These are phyloP conservation scores for Caenorhabditis sp. DNA, from an alignment of 2,888 invertebrate species.

Conservation along the genomic window DNA sequence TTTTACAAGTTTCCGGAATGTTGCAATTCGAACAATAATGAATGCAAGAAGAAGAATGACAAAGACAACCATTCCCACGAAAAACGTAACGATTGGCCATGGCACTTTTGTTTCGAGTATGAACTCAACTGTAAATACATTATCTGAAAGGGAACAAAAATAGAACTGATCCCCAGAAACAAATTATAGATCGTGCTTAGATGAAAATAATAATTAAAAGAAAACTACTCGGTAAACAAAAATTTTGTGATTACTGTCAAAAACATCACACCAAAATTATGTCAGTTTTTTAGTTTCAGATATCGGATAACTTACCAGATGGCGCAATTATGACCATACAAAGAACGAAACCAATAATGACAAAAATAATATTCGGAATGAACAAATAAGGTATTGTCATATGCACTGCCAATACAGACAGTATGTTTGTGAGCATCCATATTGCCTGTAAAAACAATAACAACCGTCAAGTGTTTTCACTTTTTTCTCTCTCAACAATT, in stretches of 20 bases:
- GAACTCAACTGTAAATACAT: neutral
- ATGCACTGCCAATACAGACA: neutral
- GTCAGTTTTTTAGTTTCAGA: too few relatives aligned
- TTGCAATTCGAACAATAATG: neutral
- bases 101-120: neutral
- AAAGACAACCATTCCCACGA: neutral
- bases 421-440: neutral
- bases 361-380: constrained; percentile 2
- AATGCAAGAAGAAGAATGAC: neutral
- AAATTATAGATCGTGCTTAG: neutral
- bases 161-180: too few relatives aligned
- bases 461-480: too few relatives aligned
- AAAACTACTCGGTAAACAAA: neutral
- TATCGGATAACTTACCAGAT: neutral
- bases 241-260: neutral
- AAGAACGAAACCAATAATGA: neutral
- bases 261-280: too few relatives aligned
- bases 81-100: neutral
- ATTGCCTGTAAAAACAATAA: neutral
- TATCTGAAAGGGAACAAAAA: too few relatives aligned
- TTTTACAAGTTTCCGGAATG: neutral
- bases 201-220: neutral
- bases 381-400: neutral
- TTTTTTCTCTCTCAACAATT: too few relatives aligned
- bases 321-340: neutral